Percentiles rank a stretch among this genome's conserved stretches.
These are phyloP conservation scores for Crambe crambe DNA, from an alignment of 37 sponge, comb jelly and placozoan genomes.

Conservation along the genomic window DNA sequence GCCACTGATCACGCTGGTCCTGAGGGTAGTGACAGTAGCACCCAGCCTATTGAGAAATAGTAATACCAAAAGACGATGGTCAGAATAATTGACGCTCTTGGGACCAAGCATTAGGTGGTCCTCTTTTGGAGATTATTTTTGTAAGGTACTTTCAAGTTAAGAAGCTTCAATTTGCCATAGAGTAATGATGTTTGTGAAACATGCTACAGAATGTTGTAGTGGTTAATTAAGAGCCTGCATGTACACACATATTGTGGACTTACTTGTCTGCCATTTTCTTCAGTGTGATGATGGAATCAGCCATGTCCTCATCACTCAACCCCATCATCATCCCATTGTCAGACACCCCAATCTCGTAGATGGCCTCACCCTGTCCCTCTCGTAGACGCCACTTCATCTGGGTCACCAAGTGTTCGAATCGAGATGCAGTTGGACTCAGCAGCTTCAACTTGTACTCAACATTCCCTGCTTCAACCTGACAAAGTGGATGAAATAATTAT, in stretches of 20 bases:
- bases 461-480: constrained; percentile 39
- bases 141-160: neutral
- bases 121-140: too few species aligned
- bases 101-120: too few species aligned
- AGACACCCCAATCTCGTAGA: constrained; percentile 97
- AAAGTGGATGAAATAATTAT: too few species aligned
- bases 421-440: constrained; percentile 77
- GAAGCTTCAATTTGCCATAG: neutral
- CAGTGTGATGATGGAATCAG: constrained; percentile 81
- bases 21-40: constrained; percentile 64
- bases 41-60: constrained; percentile 51
- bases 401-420: constrained; percentile 95
- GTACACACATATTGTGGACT: neutral
- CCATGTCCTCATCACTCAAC: constrained; percentile 77
- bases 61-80: neutral
- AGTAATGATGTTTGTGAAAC: neutral
- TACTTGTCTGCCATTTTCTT: constrained; percentile 89
- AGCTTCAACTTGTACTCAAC: constrained; percentile 96
- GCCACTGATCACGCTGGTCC: constrained; percentile 17
- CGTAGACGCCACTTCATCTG: constrained; percentile 99
- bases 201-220: too few species aligned
- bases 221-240: too few species aligned
- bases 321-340: constrained; percentile 88
- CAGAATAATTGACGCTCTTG: neutral
- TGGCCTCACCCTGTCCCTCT: constrained; percentile 98